Evolutionary conservation across 2,888 invertebrate genomes (phyloP), one percentile per base, ranked within the genome.

Genomic region (Venusia cambrica): DNA sequence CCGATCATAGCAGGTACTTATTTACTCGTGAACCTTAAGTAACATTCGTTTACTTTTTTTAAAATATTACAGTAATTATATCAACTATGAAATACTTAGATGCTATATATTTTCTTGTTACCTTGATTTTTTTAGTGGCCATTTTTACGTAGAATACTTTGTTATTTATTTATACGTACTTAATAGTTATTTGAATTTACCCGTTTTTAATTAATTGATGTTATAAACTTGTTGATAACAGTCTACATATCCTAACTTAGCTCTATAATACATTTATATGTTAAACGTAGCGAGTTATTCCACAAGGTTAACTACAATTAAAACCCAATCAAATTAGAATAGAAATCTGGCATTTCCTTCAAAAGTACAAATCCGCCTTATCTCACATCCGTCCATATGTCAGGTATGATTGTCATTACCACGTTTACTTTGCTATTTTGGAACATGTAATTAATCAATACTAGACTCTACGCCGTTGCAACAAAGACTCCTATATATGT

Each of bases 351-450:
- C 59, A 59, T 64, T 64, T 63, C 59, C 54, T 44, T 43, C 35
- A 49, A 51, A 56, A 57, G 55, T 55, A 60, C 52, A 54, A 49
- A 54, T 51, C 52, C 48, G 56, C 54, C 52, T 65, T 71, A 72
- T 69, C 69, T 67, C 55, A 56, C 54, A 57, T 69, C 67, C 63
- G 54, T 50, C 51, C 48, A 56, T 48, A 39, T 48, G 56, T 57
- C 66, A 66, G 65, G 65, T 70, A 63, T 38, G 43, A 57, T 46
- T 57, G 45, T 46, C 48, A 51, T 48, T 41, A 54, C 53, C 33
- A 56, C 30, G 10, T 2, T 16, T 22, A 4, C 9, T 20, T 20
- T 30, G 11, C 25, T 15, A 2, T 22, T n/a, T 1, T 11, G 12
- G 20, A 45, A 19, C 4, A 4, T 1, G n/a, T 20, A 36, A 31